Conservation (phyloP, 2,797 vertebrate genomes). For the Nyctibius grandis region DNA sequence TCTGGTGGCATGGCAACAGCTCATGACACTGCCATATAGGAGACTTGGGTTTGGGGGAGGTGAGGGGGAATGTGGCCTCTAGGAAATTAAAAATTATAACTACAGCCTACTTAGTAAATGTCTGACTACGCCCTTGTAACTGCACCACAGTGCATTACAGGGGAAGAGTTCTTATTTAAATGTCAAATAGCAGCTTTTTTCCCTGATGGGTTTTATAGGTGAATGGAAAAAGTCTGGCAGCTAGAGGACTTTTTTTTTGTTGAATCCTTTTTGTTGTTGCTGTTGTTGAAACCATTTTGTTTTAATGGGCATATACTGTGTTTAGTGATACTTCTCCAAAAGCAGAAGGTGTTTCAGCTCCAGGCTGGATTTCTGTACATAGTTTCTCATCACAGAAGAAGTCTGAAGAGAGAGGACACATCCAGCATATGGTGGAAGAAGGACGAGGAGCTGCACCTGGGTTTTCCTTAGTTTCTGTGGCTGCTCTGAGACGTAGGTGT, state of each 20-base stretch:
- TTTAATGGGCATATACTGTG: not conserved
- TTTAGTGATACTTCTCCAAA: not conserved
- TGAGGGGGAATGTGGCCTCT: constrained; percentile 34
- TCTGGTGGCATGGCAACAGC: constrained; percentile 55
- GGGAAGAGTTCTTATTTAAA: constrained; percentile 20
- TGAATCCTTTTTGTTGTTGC: not conserved
- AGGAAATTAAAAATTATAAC: constrained; percentile 63
- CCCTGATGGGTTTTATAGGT: constrained; percentile 1
- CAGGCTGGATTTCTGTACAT: not conserved
- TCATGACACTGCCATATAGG: constrained; percentile 20
- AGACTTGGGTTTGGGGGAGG: constrained; percentile 29
- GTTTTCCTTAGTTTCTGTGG: not conserved
- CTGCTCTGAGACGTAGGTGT: not conserved
- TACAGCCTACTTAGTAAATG: constrained; percentile 30
- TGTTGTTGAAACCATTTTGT: not conserved
- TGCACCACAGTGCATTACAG: constrained; percentile 10
- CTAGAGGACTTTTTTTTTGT: not conserved
- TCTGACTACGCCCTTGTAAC: constrained; percentile 36
- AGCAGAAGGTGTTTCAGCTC: not conserved
- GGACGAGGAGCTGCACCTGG: not conserved
- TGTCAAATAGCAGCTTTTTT: constrained; percentile 9
- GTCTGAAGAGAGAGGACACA: not conserved
- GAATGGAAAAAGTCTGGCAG: not conserved
- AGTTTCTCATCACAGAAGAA: not conserved
- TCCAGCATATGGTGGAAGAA: not conserved